Conservation (phyloP, 2,797 vertebrate species). For the Gymnothorax javanicus region DNA sequence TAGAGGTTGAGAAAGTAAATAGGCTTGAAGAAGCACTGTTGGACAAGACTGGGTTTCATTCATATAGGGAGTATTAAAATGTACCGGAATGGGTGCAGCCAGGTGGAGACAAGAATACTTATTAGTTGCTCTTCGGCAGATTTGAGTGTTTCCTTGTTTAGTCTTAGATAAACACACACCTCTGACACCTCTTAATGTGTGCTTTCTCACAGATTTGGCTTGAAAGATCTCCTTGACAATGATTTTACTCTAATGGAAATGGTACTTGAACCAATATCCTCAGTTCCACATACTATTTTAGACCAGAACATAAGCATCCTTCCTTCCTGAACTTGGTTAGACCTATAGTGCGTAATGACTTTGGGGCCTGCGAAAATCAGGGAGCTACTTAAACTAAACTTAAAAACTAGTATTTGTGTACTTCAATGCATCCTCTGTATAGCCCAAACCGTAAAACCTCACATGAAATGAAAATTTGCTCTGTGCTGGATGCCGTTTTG, state of each 20-base stretch:
- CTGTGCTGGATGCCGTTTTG: not conserved
- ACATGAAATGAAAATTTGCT: not conserved
- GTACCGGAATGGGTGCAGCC: not conserved
- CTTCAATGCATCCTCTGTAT: not conserved
- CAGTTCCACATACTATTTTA: not conserved
- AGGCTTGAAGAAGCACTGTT: not conserved
- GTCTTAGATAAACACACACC: not conserved
- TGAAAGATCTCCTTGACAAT: not conserved
- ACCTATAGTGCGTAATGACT: not conserved
- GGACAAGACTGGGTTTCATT: not conserved
- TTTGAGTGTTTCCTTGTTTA: not conserved
- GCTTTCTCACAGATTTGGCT: not conserved
- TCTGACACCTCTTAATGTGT: not conserved
- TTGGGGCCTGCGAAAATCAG: not conserved
- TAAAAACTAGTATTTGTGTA: not conserved
- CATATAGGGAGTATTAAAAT: too few relatives aligned
- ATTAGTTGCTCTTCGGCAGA: not conserved
- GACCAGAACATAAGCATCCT: not conserved
- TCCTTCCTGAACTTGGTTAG: not conserved
- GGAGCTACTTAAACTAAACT: not conserved
- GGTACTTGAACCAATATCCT: not conserved
- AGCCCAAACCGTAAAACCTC: not conserved
- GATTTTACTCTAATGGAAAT: not conserved
- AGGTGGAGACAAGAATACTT: not conserved
- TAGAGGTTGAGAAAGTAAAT: too few relatives aligned